Conservation (phyloP, 2,888 invertebrate species). For the Physocephala rufipes region DNA sequence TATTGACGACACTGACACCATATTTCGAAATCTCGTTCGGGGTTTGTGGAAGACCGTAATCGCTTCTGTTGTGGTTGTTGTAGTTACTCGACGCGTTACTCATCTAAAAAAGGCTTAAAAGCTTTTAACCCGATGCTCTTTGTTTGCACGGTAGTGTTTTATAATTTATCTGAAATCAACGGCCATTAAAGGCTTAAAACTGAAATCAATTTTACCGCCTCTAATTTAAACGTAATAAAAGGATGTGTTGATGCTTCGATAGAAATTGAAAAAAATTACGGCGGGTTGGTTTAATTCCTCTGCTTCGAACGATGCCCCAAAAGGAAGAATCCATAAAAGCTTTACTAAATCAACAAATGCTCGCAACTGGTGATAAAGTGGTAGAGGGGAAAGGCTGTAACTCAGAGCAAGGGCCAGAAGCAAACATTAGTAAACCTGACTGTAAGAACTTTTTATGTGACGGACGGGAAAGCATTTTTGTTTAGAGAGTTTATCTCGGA, state of each 20-base stretch:
- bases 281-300: background rate
- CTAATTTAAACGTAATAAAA: constrained; percentile 1
- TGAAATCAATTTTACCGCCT: constrained; percentile 7
- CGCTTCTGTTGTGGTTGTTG: background rate
- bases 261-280: background rate
- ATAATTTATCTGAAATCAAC: background rate
- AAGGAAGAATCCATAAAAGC: background rate
- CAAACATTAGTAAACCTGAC: background rate
- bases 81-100: background rate
- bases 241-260: background rate
- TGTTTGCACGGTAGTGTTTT: constrained; percentile 6
- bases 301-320: background rate
- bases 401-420: too few species aligned
- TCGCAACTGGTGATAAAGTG: too few species aligned
- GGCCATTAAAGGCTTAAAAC: constrained; percentile 27
- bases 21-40: too few species aligned
- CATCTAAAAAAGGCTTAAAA: constrained; percentile 16
- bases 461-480: background rate
- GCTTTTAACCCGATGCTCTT: constrained; percentile 4
- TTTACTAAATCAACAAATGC: too few species aligned
- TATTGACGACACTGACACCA: too few species aligned
- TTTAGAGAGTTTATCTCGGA: background rate
- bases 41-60: too few species aligned
- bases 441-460: background rate
- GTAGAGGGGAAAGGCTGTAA: too few species aligned